Conservation (phyloP, 1,140 invertebrate species). For the Arctopsyche grandis region DNA sequence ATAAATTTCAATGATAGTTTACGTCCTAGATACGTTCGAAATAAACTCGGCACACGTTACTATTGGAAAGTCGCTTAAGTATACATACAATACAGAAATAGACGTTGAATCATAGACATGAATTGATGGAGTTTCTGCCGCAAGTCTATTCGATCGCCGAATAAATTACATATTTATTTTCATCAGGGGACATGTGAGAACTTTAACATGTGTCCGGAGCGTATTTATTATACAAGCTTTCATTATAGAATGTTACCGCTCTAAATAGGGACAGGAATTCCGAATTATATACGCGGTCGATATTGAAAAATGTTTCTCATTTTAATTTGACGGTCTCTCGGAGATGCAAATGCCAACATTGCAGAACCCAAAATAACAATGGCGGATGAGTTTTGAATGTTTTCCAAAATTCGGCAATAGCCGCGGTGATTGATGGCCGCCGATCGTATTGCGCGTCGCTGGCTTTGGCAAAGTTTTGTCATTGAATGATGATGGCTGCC, state of each 20-base stretch:
- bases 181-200: no score
- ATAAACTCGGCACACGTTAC: not conserved
- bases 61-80: not conserved
- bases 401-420: slow-evolving; percentile 31
- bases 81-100: slow-evolving; percentile 14
- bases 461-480: slow-evolving; percentile 27
- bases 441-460: not conserved
- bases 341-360: not conserved
- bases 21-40: no score
- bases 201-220: no score
- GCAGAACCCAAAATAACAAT: slow-evolving; percentile 38
- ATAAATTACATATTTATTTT: no score
- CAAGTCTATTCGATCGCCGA: no score
- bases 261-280: no score
- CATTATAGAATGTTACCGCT: no score
- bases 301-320: not conserved
- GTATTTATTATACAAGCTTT: no score
- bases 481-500: slow-evolving; percentile 19
- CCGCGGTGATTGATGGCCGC: slow-evolving; percentile 26
- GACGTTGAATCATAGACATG: not conserved
- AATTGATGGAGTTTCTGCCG: not conserved
- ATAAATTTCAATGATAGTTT: no score
- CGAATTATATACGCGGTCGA: not conserved
- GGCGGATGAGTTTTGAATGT: slow-evolving; percentile 33
- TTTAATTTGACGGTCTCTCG: not conserved